Percentiles rank a stretch among this genome's conserved stretches.
phyloP scores from a whole-genome alignment of 2,888 invertebrate genomes.

The Dasypolia templi region DNA sequence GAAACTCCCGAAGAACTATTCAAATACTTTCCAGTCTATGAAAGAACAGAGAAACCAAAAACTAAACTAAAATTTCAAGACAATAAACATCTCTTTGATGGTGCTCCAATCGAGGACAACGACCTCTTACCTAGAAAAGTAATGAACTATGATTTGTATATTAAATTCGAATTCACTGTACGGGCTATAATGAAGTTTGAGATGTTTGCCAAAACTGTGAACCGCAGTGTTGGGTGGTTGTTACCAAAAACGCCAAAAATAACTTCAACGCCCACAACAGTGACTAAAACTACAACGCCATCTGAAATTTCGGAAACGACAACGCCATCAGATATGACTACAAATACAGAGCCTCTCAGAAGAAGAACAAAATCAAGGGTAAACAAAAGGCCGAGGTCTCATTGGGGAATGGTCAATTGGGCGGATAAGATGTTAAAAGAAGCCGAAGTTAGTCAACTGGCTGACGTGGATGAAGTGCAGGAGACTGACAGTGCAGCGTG shows the following conservation, averaged over 20 bases:
- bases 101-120: rapidly evolving
- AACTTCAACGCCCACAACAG: background rate
- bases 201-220: background rate
- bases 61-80: no score
- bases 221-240: background rate
- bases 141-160: constrained; percentile 23
- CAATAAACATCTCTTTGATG: rapidly evolving
- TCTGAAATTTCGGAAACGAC: no score
- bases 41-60: background rate
- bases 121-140: background rate
- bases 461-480: background rate
- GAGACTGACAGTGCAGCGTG: background rate
- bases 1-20: constrained; percentile 2
- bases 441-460: background rate
- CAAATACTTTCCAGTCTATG: background rate
- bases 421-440: background rate
- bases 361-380: background rate
- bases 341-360: no score
- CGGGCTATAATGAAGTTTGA: constrained; percentile 12
- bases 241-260: background rate
- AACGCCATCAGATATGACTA: background rate
- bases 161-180: constrained; percentile 9
- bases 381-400: background rate
- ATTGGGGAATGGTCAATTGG: constrained; percentile 8
- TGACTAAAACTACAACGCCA: background rate